Conservation (phyloP, 2,797 vertebrate genomes). For the Rousettus madagascariensis region DNA sequence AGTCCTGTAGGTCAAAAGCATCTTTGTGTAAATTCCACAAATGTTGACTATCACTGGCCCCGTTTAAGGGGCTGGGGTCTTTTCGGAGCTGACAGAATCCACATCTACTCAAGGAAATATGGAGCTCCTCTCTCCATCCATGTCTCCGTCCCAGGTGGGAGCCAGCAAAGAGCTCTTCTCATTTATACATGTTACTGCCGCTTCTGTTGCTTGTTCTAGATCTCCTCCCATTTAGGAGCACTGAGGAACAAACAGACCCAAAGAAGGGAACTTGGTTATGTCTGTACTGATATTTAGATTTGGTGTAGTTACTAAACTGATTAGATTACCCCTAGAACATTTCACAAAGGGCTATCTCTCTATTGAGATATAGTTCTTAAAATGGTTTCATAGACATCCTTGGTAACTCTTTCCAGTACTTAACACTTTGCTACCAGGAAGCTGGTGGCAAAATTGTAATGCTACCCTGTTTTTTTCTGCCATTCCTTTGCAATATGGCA, state of each 20-base stretch:
- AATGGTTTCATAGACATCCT: not conserved
- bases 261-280: not conserved
- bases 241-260: not conserved
- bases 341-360: not conserved
- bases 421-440: constrained; percentile 50
- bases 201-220: not conserved
- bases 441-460: not conserved
- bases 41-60: not conserved
- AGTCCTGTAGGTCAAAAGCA: not conserved
- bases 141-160: not conserved
- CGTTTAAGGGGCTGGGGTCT: not conserved
- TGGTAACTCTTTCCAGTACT: constrained; percentile 41
- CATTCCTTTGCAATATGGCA: constrained; percentile 24
- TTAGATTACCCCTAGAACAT: not conserved
- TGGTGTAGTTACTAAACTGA: not conserved
- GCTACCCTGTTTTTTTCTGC: not conserved
- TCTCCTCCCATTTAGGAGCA: not conserved
- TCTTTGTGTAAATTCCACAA: not conserved
- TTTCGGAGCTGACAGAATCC: not conserved
- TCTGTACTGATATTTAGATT: not conserved
- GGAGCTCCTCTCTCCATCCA: not conserved
- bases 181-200: not conserved
- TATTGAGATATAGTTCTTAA: not conserved
- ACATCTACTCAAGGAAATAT: not conserved
- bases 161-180: not conserved